Conservation (phyloP, 2,888 invertebrate genomes). For the Aplocera efformata region DNA sequence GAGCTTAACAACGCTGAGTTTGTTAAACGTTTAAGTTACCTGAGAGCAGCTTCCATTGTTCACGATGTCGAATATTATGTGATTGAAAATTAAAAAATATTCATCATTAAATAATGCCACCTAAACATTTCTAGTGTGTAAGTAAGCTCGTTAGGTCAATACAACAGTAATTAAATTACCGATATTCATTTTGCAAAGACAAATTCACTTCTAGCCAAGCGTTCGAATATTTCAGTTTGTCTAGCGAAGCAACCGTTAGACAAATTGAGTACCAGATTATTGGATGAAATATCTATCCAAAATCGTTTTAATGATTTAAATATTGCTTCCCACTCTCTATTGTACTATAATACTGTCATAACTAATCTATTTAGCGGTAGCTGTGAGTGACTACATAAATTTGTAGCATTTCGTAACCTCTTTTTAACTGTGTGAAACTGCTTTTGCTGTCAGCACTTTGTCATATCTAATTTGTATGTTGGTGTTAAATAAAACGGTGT, state of each 20-base stretch:
- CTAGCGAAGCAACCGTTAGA: conserved; percentile 5
- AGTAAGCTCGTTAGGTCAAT: conserved; percentile 8
- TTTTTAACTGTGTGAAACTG: conserved; percentile 48
- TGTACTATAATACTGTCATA: conserved; percentile 8
- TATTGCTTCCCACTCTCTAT: conserved; percentile 2
- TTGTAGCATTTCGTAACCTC: conserved; percentile 47
- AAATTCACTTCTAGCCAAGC: background rate
- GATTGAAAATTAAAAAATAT: no score
- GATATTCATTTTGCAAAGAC: conserved; percentile 10
- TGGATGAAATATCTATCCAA: background rate
- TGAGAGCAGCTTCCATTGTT: conserved; percentile 39
- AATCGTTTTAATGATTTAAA: background rate
- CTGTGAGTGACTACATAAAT: conserved; percentile 26
- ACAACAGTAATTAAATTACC: conserved; percentile 5
- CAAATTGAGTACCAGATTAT: background rate
- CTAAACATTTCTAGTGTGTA: conserved; percentile 10
- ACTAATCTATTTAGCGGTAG: conserved; percentile 20
- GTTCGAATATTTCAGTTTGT: conserved; percentile 12
- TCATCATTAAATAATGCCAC: no score
- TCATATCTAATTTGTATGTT: conserved; percentile 71
- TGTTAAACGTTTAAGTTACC: conserved; percentile 42
- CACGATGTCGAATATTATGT: conserved; percentile 4
- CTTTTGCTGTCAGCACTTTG: conserved; percentile 54
- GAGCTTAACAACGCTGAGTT: conserved; percentile 47
- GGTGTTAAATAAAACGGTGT: conserved; percentile 79